Conservation (phyloP, 2,888 invertebrate species). For the Agrotis clavis region DNA sequence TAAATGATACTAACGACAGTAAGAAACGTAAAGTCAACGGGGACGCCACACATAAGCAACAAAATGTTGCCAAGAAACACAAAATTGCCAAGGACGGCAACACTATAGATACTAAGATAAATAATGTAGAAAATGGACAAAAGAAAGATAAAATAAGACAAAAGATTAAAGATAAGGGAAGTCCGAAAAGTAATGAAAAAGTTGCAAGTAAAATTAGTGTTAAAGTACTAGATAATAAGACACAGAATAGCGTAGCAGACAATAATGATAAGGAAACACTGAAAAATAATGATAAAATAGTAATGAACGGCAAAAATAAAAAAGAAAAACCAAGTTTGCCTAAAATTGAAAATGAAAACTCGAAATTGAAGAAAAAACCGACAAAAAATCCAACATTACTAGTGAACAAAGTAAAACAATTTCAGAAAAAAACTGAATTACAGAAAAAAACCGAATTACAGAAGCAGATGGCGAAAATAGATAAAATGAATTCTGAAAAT, state of each 20-base stretch:
- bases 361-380: background rate
- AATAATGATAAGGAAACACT: constrained; percentile 40
- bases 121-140: constrained; percentile 12
- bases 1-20: constrained; percentile 36
- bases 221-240: constrained; percentile 29
- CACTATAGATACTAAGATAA: constrained; percentile 36
- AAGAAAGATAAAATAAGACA: constrained; percentile 54
- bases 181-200: constrained; percentile 50
- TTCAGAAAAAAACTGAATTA: constrained; percentile 69
- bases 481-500: constrained; percentile 48
- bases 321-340: constrained; percentile 6
- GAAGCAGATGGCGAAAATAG: constrained; percentile 66
- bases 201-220: constrained; percentile 48
- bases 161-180: constrained; percentile 7
- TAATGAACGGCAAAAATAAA: constrained; percentile 20
- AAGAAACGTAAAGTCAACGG: constrained; percentile 63
- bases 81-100: constrained; percentile 25
- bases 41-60: constrained; percentile 49
- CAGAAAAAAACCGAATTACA: constrained; percentile 70
- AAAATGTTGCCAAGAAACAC: constrained; percentile 50
- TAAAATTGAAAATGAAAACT: constrained; percentile 19
- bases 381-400: constrained; percentile 65
- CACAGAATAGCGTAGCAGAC: constrained; percentile 15
- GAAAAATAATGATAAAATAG: constrained; percentile 22
- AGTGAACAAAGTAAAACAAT: constrained; percentile 79